Evolutionary conservation across 2,888 invertebrate species (phyloP).

Genomic region (Epistrophella euchroma): DNA sequence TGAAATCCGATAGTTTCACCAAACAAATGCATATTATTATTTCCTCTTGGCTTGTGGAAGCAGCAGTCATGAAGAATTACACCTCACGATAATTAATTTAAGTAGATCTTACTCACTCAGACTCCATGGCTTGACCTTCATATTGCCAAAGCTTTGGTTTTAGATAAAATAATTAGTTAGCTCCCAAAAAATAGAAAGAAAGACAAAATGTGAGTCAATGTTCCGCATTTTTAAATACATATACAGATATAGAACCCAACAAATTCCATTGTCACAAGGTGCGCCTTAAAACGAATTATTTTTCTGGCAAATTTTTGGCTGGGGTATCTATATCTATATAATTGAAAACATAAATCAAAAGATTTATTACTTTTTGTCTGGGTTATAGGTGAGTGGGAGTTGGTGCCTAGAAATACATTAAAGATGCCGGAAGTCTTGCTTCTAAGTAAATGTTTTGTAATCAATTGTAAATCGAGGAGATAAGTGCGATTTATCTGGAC

Average conservation of each 20-base stretch:
- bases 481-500: constrained; percentile 23
- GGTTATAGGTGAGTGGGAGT: constrained; percentile 48
- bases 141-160: constrained; percentile 31
- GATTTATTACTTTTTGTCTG: constrained; percentile 44
- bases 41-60: constrained; percentile 10
- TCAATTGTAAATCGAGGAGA: constrained; percentile 28
- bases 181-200: not conserved
- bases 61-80: constrained; percentile 5
- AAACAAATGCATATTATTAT: constrained; percentile 41
- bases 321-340: not conserved
- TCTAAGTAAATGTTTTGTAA: constrained; percentile 45
- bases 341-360: constrained; percentile 58
- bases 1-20: constrained; percentile 54
- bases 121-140: constrained; percentile 11
- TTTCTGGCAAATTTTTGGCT: constrained; percentile 12
- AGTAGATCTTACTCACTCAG: not conserved
- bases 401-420: not conserved
- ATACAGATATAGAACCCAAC: constrained; percentile 12
- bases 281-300: constrained; percentile 58
- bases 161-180: constrained; percentile 9
- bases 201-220: constrained; percentile 42
- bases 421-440: constrained; percentile 52
- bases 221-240: constrained; percentile 47
- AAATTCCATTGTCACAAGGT: constrained; percentile 41
- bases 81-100: constrained; percentile 16